These are phyloP conservation scores for Microplitis deprimator DNA, from an alignment of 2,888 invertebrate genomes.

Conservation along the genomic window DNA sequence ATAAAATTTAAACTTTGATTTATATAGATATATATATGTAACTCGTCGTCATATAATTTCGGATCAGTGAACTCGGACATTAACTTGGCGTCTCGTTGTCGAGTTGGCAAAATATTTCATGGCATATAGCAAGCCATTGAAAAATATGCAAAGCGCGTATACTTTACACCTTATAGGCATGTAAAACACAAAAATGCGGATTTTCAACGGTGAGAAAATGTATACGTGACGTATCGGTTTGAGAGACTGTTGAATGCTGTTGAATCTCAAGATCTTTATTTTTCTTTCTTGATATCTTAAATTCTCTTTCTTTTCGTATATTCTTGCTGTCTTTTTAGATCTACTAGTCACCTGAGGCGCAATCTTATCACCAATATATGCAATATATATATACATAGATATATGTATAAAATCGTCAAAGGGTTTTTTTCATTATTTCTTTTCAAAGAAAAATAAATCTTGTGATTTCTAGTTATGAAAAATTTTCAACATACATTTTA, in stretches of 20 bases:
- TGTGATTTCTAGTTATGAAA: neutral
- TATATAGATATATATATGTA: neutral
- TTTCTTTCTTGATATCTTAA: neutral
- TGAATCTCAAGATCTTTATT: slow-evolving; percentile 1
- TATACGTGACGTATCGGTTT: slow-evolving; percentile 22
- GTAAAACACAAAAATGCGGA: slow-evolving; percentile 10
- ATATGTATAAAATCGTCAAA: neutral
- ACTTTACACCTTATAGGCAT: slow-evolving; percentile 19
- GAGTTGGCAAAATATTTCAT: slow-evolving; percentile 16
- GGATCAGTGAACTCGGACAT: slow-evolving; percentile 17
- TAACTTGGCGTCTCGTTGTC: slow-evolving; percentile 15
- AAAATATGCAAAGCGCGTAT: slow-evolving; percentile 17
- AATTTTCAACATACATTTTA: neutral
- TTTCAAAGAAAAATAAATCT: slow-evolving; percentile 8
- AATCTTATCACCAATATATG: neutral
- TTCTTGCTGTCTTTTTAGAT: neutral
- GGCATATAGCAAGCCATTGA: neutral
- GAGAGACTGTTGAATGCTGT: neutral
- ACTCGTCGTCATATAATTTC: slow-evolving; percentile 4
- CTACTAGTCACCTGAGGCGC: neutral
- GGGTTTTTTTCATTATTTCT: neutral
- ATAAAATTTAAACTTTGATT: neutral
- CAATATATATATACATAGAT: neutral
- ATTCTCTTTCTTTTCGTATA: neutral
- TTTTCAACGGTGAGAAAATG: slow-evolving; percentile 18